Percentiles rank a stretch among this genome's conserved stretches.
Evolutionary conservation across 2,888 invertebrate species (phyloP).

Genomic region (Drosophila austrosaltans): DNA sequence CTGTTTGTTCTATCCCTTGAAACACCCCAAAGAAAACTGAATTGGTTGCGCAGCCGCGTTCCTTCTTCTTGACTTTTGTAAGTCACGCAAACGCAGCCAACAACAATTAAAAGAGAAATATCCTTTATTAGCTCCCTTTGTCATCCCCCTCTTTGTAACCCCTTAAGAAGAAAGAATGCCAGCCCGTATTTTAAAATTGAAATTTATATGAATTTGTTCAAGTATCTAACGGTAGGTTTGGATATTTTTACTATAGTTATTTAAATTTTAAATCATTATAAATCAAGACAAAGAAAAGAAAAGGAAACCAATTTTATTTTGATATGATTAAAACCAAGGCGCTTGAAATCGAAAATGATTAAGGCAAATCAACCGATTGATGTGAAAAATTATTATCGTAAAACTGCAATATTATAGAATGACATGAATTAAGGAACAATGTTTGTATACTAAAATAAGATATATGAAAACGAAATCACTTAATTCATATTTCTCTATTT

Average conservation of each 20-base stretch:
- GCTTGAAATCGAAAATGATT: too few species aligned
- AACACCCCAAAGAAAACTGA: constrained; percentile 56
- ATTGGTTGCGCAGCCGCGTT: constrained; percentile 35
- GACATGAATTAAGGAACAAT: too few species aligned
- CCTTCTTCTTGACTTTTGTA: constrained; percentile 57
- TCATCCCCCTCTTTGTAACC: not conserved
- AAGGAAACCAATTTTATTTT: too few species aligned
- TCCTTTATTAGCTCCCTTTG: constrained; percentile 61
- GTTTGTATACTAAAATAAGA: too few species aligned
- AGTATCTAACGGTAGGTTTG: not conserved
- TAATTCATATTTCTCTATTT: not conserved
- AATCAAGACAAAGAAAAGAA: not conserved
- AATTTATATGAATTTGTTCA: too few species aligned
- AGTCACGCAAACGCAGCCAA: constrained; percentile 61
- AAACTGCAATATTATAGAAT: too few species aligned
- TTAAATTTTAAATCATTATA: not conserved
- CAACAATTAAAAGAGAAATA: constrained; percentile 1
- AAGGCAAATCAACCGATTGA: too few species aligned
- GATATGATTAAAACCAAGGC: too few species aligned
- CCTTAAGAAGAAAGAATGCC: not conserved
- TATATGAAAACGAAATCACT: not conserved
- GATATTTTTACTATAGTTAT: not conserved
- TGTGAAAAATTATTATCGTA: too few species aligned
- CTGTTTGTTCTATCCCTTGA: constrained; percentile 39
- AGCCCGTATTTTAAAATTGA: not conserved